Base-by-base conservation (phyloP, 2,113 vertebrate genomes). In the Anthoscopus minutus region DNA sequence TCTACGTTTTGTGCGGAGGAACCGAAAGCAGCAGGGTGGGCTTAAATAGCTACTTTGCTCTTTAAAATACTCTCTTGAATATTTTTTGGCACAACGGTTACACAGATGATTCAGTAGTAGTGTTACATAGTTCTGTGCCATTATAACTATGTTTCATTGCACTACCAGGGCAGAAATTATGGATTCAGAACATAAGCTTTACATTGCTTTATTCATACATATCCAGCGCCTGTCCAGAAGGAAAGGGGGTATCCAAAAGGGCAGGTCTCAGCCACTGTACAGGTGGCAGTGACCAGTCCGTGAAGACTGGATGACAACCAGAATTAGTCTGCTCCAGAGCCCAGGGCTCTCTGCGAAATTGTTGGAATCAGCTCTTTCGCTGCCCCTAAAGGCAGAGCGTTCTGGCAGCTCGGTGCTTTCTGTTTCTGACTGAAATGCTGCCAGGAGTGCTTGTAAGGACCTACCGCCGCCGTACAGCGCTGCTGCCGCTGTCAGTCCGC, bases 211-310 rank as follows among this genome's bases (percentile, higher is more conserved):
- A 19, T 28, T 47, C 42, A 47, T 13, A 15, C 24, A 5, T 9
- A 44, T 14, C 14, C 53, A 16, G 0, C 11, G 24, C 31, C 28
- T 21, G n/a, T 72, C 33, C 42, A 27, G 28, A 57, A 53, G 40
- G 37, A 27, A 45, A 17, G 4, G 14, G 18, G 14, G 21, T 50
- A 2, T 44, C 45, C 24, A 11, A 35, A 65, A 62, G 50, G 24
- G 3, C 22, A 22, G 12, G 16, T 53, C n/a, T 54, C 37, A 14
- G 53, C 22, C 0, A 0, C 28, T 18, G 2, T 37, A 31, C 11
- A 4, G 19, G 50, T 38, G 33, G 21, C 45, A 54, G n/a, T 7
- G 19, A 37, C 28, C 51, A 28, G 31, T 21, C 37, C 9, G 4
- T 2, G 2, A 14, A 61, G 44, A 35, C 56, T 56, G 70, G 70